Evolutionary conservation across 2,113 vertebrate genomes (phyloP).

Genomic region (Menura novaehollandiae): DNA sequence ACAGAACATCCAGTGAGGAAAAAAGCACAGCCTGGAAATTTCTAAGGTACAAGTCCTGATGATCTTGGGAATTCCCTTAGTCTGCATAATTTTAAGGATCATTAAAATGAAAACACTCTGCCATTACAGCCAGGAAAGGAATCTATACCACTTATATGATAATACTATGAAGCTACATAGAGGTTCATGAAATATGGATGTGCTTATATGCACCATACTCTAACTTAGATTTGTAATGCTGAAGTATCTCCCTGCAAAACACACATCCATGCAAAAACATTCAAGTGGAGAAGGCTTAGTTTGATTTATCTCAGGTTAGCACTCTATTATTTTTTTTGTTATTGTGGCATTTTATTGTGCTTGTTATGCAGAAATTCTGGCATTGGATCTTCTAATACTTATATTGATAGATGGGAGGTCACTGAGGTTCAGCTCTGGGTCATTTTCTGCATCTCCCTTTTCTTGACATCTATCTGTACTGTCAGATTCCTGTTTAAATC

Average conservation of each 20-base stretch:
- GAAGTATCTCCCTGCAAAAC: constrained; percentile 59
- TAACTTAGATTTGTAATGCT: constrained; percentile 60
- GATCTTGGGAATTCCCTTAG: constrained; percentile 7
- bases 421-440: neutral
- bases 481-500: neutral
- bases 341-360: neutral
- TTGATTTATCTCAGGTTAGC: constrained; percentile 14
- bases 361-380: neutral
- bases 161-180: constrained; percentile 31
- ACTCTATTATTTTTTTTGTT: neutral
- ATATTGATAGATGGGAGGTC: neutral
- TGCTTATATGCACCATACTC: constrained; percentile 23
- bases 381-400: neutral
- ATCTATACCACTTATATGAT: constrained; percentile 53
- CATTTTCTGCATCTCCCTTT: neutral
- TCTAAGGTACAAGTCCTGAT: neutral
- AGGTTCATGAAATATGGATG: constrained; percentile 65
- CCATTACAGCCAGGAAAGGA: constrained; percentile 34
- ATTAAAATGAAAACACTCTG: constrained; percentile 60
- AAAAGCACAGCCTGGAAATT: neutral
- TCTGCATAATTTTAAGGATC: constrained; percentile 35
- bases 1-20: neutral
- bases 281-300: neutral
- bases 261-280: constrained; percentile 5
- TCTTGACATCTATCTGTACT: neutral